phyloP scores from a whole-genome alignment of 2,888 invertebrate species.

The Latheticus oryzae region DNA sequence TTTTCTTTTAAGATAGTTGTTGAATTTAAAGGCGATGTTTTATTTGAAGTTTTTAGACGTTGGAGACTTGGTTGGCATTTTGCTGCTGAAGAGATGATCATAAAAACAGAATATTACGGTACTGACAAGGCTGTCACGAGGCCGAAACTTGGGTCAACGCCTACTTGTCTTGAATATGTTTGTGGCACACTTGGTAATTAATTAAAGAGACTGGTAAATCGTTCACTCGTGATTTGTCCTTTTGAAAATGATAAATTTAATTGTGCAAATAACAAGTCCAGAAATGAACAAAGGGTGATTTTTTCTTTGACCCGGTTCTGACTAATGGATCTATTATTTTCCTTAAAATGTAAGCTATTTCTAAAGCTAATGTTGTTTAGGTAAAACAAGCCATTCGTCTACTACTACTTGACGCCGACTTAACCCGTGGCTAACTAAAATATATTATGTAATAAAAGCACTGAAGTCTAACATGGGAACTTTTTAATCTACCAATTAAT shows the following conservation, averaged over 20 bases:
- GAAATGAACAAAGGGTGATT: conserved; percentile 35
- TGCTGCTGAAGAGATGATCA: too few relatives aligned
- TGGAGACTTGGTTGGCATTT: too few relatives aligned
- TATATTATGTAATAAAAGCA: conserved; percentile 33
- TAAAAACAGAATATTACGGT: conserved; percentile 9
- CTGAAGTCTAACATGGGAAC: conserved; percentile 24
- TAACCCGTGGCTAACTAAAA: conserved; percentile 35
- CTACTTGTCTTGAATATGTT: conserved; percentile 24
- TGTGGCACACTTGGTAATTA: conserved; percentile 11
- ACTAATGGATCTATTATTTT: conserved; percentile 40
- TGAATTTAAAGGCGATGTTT: conserved; percentile 9
- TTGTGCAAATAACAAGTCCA: conserved; percentile 19
- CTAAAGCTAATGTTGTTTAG: conserved; percentile 41
- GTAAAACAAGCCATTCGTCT: conserved; percentile 42
- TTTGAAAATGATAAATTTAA: conserved; percentile 20
- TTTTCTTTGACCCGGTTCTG: conserved; percentile 36
- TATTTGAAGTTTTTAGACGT: conserved; percentile 4
- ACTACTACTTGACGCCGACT: conserved; percentile 37
- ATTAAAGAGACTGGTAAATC: conserved; percentile 20
- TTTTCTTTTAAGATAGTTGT: too few relatives aligned
- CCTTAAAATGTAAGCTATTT: conserved; percentile 41
- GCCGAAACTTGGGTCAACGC: conserved; percentile 14
- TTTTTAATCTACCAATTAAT: conserved; percentile 29
- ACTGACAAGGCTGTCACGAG: conserved; percentile 17
- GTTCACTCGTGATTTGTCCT: conserved; percentile 15